Base-by-base conservation (phyloP, 2,113 vertebrate genomes). In the Vanacampus margaritifer region DNA sequence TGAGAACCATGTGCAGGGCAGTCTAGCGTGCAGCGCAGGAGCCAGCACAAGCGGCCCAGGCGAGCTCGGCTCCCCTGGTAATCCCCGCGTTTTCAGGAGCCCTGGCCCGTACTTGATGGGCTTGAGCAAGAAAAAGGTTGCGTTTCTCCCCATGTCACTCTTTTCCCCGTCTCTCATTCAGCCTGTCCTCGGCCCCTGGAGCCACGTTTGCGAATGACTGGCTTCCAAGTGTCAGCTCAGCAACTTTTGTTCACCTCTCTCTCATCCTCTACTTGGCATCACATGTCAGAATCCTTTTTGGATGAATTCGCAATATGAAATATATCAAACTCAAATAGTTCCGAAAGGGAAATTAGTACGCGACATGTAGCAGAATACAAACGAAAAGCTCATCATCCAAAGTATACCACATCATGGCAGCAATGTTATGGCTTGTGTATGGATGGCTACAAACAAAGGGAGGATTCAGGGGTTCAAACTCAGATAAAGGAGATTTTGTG, bases 81-180 rank as follows among this genome's bases (percentile, higher is more conserved):
- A 98, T 98, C 95, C 95, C 89, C 89, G 79, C 93, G 94, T 96
- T 98, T 98, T 99, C 95, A 98, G 92, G 86, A 94, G 94, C 95
- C 95, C 90, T 99, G 96, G 97, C 93, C 95, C 94, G 93, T 95
- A 95, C 93, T 95, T 98, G 96, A 99, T 98, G 95, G 91, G 95
- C 93, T 95, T 96, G 93, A 94, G 96, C 94, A 98, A 97, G 96
- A 96, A 95, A 93, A 89, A 93, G 92, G 88, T 92, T 90, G 85
- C 90, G 72, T 84, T 65, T 85, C 74, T 83, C 72, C 64, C 77
- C 72, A 63, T 61, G 51, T 82, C 72, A 35, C 71, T 71, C 66
- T 6, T 74, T 84, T 75, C 66, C 75, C 28, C 28, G 28, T 83
- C 79, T 83, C 85, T 88, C 80, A 81, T 80, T 75, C 83, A 72